Evolutionary conservation across 2,888 invertebrate genomes (phyloP).

Genomic region (Tenodera sinensis): DNA sequence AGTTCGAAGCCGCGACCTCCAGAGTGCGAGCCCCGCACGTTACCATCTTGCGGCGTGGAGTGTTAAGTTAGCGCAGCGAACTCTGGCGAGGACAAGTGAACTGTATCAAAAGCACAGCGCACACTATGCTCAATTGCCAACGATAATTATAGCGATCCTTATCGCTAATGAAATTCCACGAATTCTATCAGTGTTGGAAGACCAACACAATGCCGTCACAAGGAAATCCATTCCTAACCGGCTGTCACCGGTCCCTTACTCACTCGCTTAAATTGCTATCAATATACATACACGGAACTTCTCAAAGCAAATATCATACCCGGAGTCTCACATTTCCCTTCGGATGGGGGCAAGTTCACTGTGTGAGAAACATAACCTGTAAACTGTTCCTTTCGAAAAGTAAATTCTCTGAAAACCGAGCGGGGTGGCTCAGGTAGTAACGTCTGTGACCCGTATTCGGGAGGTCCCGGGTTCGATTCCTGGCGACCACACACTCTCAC

Average conservation of each 20-base stretch:
- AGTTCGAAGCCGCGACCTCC: no score
- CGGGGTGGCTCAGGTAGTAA: no score
- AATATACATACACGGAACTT: background rate
- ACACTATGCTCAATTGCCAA: background rate
- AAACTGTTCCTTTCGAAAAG: no score
- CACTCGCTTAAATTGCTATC: background rate
- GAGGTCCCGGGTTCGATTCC: no score
- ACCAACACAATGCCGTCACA: background rate
- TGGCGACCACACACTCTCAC: no score
- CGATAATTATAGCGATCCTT: background rate
- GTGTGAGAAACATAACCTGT: no score
- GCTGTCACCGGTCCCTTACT: background rate
- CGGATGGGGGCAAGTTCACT: no score
- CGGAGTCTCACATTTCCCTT: background rate
- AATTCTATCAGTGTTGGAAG: background rate
- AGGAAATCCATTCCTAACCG: background rate
- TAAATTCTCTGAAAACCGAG: no score
- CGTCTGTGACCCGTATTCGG: no score
- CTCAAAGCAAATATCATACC: background rate
- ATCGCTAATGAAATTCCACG: background rate
- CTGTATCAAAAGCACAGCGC: background rate
- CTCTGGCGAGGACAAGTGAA: background rate
- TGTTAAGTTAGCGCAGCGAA: background rate
- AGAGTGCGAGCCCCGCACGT: no score
- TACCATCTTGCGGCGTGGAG: no score